Evolutionary conservation across 2,888 invertebrate genomes (phyloP).

Genomic region (Linnaemya tessellans): DNA sequence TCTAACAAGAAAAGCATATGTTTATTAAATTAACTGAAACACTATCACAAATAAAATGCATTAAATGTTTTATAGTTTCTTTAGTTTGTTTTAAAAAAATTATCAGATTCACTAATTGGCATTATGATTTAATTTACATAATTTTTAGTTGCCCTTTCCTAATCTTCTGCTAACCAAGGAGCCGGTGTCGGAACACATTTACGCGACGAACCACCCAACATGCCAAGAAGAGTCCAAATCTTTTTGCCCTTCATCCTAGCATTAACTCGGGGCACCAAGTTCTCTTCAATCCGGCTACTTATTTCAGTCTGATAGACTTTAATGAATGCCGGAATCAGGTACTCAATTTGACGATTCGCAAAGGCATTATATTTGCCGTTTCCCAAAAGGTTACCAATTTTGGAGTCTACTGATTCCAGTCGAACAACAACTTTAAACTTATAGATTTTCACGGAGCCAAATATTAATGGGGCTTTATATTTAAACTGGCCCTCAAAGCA

Average conservation of each 20-base stretch:
- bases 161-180: constrained; percentile 75
- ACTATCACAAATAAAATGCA: not conserved
- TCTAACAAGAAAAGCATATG: too few species aligned
- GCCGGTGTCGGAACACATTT: constrained; percentile 78
- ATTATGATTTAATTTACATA: not conserved
- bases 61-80: not conserved
- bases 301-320: constrained; percentile 77
- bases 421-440: constrained; percentile 77
- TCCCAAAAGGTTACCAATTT: constrained; percentile 79
- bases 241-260: constrained; percentile 77
- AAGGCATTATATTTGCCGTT: constrained; percentile 77
- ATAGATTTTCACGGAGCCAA: constrained; percentile 80
- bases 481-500: constrained; percentile 79
- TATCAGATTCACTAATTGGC: constrained; percentile 12
- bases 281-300: constrained; percentile 75
- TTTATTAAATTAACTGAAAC: too few species aligned
- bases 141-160: not conserved
- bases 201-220: constrained; percentile 48
- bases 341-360: constrained; percentile 77
- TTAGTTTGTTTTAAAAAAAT: not conserved
- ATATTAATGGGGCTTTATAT: constrained; percentile 80
- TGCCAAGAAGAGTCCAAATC: constrained; percentile 77
- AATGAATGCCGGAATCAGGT: constrained; percentile 76
- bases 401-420: constrained; percentile 77
- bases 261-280: constrained; percentile 78